Conservation (phyloP, 2,888 invertebrate species). For the Cantharis nigra region DNA sequence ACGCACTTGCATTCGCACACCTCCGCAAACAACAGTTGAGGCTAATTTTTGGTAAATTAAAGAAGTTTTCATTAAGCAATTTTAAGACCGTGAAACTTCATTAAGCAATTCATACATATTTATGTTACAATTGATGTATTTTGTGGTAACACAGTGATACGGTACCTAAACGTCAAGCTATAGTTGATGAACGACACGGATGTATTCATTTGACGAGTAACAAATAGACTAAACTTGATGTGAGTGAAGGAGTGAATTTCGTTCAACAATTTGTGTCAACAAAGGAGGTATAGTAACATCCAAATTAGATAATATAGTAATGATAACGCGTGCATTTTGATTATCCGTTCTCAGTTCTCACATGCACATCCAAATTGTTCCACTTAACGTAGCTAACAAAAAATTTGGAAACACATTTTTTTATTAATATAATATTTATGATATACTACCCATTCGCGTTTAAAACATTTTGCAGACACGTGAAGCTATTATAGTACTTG, state of each 20-base stretch:
- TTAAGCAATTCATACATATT: conserved; percentile 19
- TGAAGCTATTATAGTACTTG: background rate
- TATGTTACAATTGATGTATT: conserved; percentile 10
- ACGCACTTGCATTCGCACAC: background rate
- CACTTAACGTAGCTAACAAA: background rate
- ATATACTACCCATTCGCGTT: background rate
- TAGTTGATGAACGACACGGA: conserved; percentile 19
- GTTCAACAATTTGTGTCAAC: background rate
- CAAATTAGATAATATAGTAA: background rate
- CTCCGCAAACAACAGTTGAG: background rate
- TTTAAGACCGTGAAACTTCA: conserved; percentile 19
- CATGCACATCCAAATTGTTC: background rate
- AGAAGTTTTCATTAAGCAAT: conserved; percentile 4
- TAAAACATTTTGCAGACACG: background rate
- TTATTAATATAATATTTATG: background rate
- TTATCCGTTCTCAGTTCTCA: background rate
- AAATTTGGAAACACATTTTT: background rate
- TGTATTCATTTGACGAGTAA: conserved; percentile 24
- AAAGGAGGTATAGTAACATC: conserved; percentile 14
- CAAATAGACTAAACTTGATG: conserved; percentile 22
- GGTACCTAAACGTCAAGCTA: conserved; percentile 11
- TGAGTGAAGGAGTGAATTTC: conserved; percentile 4
- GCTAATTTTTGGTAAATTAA: background rate
- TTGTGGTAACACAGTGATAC: conserved; percentile 14
- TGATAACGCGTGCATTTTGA: background rate